Conservation (phyloP, 2,797 vertebrate genomes). For the Paratrypauchen microcephalus region DNA sequence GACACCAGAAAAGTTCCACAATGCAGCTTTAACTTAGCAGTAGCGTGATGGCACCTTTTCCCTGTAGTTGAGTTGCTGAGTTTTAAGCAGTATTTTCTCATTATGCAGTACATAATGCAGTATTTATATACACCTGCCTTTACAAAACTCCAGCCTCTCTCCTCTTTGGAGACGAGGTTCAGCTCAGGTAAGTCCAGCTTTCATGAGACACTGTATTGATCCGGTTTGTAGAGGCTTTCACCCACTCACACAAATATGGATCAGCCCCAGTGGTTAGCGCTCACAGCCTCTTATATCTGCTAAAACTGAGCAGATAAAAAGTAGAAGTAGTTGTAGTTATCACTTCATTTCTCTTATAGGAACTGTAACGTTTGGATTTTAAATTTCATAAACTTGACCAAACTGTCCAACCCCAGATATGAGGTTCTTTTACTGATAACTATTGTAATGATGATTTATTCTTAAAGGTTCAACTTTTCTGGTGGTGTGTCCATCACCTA, state of each 20-base stretch:
- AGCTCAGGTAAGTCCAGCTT: constrained; percentile 13
- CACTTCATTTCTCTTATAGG: no score
- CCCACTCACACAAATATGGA: constrained; percentile 4
- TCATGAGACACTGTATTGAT: constrained; percentile 5
- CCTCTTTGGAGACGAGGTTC: neutral
- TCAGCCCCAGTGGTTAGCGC: neutral
- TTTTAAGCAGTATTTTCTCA: neutral
- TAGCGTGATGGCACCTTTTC: neutral
- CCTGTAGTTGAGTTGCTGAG: no score
- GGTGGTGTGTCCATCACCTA: no score
- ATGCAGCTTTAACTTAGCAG: neutral
- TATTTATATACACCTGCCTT: neutral
- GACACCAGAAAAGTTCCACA: no score
- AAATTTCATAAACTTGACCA: no score
- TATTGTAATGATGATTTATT: no score
- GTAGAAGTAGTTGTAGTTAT: no score
- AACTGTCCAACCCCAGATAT: no score
- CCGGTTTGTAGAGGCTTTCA: neutral
- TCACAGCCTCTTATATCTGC: neutral
- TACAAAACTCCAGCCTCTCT: neutral
- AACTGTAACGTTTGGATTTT: no score
- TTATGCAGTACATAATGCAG: neutral
- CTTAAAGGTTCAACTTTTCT: no score
- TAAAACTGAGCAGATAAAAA: neutral
- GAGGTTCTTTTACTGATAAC: no score